These are phyloP conservation scores for Hartigia nigra DNA, from an alignment of 2,888 invertebrate species.

Conservation along the genomic window DNA sequence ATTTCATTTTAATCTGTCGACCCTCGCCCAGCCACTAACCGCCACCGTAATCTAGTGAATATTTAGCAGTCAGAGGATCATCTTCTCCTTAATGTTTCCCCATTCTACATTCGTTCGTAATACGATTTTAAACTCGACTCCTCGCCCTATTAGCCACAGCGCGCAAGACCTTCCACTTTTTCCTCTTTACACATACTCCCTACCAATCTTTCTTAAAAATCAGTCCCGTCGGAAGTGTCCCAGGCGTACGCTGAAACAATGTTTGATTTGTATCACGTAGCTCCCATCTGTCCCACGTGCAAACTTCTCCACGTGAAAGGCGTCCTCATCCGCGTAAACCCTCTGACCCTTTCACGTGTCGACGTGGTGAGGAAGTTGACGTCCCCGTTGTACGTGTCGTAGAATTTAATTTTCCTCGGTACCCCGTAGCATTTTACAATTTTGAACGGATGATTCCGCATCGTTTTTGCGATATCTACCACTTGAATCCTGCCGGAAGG, in stretches of 20 bases:
- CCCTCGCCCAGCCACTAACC: slow-evolving; percentile 9
- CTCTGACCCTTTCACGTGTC: background rate
- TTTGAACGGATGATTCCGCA: background rate
- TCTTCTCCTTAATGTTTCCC: slow-evolving; percentile 6
- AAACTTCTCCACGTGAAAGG: background rate
- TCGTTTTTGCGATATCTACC: background rate
- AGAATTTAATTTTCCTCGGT: background rate
- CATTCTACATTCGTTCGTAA: slow-evolving; percentile 1
- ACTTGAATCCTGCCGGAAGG: background rate
- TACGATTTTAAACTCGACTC: background rate
- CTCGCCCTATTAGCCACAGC: background rate
- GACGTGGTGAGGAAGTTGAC: background rate
- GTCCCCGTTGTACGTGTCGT: background rate
- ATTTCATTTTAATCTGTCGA: slow-evolving; percentile 4
- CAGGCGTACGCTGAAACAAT: background rate
- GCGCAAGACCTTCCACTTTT: background rate
- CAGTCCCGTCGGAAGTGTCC: background rate
- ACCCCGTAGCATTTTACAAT: background rate
- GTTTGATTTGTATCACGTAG: background rate
- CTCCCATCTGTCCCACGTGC: background rate
- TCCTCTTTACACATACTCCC: background rate
- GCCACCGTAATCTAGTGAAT: slow-evolving; percentile 17
- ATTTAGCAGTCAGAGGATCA: slow-evolving; percentile 15
- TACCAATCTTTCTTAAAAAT: background rate
- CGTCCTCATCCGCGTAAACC: background rate